Base-by-base conservation (phyloP, 2,888 invertebrate species). In the Troides helena region DNA sequence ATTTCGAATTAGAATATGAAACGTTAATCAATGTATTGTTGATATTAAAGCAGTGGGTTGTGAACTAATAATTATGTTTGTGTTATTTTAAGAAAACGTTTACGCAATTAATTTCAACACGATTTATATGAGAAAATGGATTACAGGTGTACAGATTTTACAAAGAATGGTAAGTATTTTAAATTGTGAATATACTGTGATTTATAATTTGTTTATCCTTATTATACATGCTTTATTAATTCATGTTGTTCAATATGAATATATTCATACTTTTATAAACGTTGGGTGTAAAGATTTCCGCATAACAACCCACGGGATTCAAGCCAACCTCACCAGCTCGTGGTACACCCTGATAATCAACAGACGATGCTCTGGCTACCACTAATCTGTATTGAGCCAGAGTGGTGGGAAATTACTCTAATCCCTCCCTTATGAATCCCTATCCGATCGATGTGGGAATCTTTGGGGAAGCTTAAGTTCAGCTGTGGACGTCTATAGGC, bases 111-210 rank as follows among this genome's bases (percentile, higher is more conserved):
- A 58, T 58, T 25, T 58, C 14, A 23, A 2, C 57, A 7, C 57
- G 23, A 58, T 36, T 63, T 23, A 21, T 50, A 21, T 18, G 17
- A 3, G 39, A 25, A 60, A 43, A 64, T 69, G 68, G 53, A 53
- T 12, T 10, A 43, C 23, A 65, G 61, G 23, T 43, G 18, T 12
- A 60, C 39, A n/a, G 14, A 60, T 60, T 64, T 59, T 17, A 56
- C 56, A 56, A 39, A 46, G 12, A 65, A 69, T n/a, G 64, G 68
- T 64, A 12, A 61, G 68, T 63, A 39, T 53, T 25, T 60, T 23
- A 18, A 46, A 65, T 43, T 18, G 57, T 14, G 12, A 60, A 50
- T 36, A 50, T 6, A 53, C 5, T n/a, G 18, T 18, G n/a, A 2
- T 53, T 6, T n/a, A 53, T 53, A n/a, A n/a, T 53, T 53, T 53